phyloP scores from a whole-genome alignment of 2,888 invertebrate species.

The Aproaerema taeniolella region DNA sequence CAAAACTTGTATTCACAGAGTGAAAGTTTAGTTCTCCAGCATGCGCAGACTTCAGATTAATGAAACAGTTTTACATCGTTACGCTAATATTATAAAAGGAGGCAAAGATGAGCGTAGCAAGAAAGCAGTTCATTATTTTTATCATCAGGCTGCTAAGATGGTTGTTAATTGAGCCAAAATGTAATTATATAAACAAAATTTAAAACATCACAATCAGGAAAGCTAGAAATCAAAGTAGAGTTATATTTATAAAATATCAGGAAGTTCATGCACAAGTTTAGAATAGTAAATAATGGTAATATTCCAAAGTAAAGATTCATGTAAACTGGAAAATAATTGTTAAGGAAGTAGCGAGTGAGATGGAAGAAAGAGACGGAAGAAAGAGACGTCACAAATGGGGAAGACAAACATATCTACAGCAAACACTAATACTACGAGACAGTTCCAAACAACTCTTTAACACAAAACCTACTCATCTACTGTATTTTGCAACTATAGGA shows the following conservation, averaged over 20 bases:
- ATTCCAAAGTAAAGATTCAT: conserved; percentile 27
- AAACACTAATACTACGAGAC: conserved; percentile 50
- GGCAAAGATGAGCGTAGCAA: conserved; percentile 54
- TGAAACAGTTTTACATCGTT: conserved; percentile 28
- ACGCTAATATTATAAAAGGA: conserved; percentile 36
- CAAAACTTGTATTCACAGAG: conserved; percentile 13
- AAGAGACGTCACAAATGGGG: conserved; percentile 42
- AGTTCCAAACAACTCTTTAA: conserved; percentile 42
- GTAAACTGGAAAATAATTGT: conserved; percentile 27
- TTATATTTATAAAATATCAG: conserved; percentile 5
- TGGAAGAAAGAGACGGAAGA: conserved; percentile 30
- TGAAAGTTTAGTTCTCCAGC: conserved; percentile 41
- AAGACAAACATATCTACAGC: conserved; percentile 48
- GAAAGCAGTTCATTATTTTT: conserved; percentile 44
- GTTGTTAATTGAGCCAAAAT: conserved; percentile 67
- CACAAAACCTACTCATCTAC: conserved; percentile 51
- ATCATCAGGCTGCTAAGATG: conserved; percentile 57
- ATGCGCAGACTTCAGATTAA: conserved; percentile 52
- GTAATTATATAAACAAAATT: conserved; percentile 54
- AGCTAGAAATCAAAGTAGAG: conserved; percentile 26
- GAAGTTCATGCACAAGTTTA: conserved; percentile 30
- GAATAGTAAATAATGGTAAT: conserved; percentile 24
- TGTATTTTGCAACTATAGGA: conserved; percentile 76
- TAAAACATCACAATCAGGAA: conserved; percentile 26
- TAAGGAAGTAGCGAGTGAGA: conserved; percentile 34